Percentiles rank a stretch among this genome's conserved stretches.
Evolutionary conservation across 1,140 invertebrate species (phyloP).

Genomic region (Centruroides vittatus): DNA sequence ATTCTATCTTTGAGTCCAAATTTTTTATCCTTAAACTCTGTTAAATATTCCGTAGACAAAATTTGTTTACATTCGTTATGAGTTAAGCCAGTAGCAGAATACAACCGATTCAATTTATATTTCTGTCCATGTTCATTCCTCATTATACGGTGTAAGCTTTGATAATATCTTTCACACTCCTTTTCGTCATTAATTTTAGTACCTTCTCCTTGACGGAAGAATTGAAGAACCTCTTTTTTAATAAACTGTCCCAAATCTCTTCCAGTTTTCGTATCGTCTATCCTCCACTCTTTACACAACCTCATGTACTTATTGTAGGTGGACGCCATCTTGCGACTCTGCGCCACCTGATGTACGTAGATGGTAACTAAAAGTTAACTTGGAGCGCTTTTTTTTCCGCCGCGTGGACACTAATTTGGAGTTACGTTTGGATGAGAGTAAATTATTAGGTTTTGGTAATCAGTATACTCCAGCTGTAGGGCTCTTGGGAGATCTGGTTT

Average conservation of each 20-base stretch:
- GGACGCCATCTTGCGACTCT: background rate
- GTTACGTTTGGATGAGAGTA: no score
- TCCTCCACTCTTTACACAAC: slow-evolving; percentile 61
- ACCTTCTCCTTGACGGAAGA: slow-evolving; percentile 44
- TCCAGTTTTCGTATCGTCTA: slow-evolving; percentile 51
- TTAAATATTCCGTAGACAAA: slow-evolving; percentile 51
- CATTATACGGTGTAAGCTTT: slow-evolving; percentile 48
- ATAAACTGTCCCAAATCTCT: slow-evolving; percentile 64
- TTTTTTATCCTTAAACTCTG: slow-evolving; percentile 36
- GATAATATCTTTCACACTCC: slow-evolving; percentile 47
- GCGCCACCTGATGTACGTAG: no score
- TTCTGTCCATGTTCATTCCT: slow-evolving; percentile 48
- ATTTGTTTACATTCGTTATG: slow-evolving; percentile 51
- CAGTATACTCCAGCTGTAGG: no score
- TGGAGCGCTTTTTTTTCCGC: no score
- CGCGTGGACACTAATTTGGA: no score
- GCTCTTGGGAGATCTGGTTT: no score
- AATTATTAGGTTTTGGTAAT: no score
- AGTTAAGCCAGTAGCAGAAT: slow-evolving; percentile 50
- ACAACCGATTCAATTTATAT: slow-evolving; percentile 37
- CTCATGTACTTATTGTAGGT: slow-evolving; percentile 45
- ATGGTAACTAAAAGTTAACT: no score
- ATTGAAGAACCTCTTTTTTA: slow-evolving; percentile 46
- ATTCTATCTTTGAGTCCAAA: background rate
- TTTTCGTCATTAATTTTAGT: slow-evolving; percentile 34